phyloP scores from a whole-genome alignment of 2,797 vertebrate genomes.

The Loriculus beryllinus region DNA sequence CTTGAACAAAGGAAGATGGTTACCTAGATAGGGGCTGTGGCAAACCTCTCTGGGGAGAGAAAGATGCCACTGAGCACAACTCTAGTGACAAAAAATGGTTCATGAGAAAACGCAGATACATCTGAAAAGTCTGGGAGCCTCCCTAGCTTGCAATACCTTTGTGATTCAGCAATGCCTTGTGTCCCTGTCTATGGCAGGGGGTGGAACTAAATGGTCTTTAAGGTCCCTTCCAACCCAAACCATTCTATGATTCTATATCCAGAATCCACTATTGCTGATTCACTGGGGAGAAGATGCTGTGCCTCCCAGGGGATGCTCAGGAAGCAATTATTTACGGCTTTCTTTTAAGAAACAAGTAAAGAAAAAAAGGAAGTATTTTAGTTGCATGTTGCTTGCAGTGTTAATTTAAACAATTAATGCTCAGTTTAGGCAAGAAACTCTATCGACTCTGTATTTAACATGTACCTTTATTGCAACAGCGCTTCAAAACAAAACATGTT shows the following conservation, averaged over 20 bases:
- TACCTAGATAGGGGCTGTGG: not conserved
- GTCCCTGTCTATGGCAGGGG: not conserved
- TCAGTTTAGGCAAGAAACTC: constrained; percentile 34
- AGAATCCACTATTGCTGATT: rapidly evolving
- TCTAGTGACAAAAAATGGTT: not conserved
- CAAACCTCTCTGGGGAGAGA: not conserved
- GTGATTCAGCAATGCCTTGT: not conserved
- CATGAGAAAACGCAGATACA: not conserved
- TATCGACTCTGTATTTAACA: not conserved
- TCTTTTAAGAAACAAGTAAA: not conserved
- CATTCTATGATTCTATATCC: not conserved
- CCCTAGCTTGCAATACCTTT: not conserved
- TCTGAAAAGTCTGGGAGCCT: not conserved
- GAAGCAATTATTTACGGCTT: not conserved
- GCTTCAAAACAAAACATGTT: constrained; percentile 18
- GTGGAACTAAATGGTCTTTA: not conserved
- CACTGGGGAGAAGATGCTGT: not conserved
- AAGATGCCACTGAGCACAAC: not conserved
- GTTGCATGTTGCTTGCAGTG: not conserved
- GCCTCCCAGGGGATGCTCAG: not conserved
- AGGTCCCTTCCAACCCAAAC: not conserved
- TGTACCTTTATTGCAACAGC: not conserved
- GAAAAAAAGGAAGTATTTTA: not conserved
- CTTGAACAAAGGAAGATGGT: rapidly evolving
- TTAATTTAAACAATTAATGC: constrained; percentile 50